Evolutionary conservation across 2,888 invertebrate genomes (phyloP).

Genomic region (Epiblema foenella): DNA sequence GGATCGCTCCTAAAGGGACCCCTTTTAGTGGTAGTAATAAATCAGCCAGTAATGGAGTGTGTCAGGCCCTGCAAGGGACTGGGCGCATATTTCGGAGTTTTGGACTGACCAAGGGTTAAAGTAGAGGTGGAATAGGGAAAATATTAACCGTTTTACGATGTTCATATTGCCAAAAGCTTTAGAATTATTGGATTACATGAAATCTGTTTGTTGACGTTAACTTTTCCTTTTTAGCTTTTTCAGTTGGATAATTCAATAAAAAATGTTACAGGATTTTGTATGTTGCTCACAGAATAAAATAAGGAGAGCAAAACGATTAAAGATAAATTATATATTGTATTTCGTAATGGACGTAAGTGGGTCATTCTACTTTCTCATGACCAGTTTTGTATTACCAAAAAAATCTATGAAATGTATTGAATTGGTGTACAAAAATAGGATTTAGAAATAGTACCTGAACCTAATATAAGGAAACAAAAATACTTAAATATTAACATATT

Average conservation of each 20-base stretch:
- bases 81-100: conserved; percentile 73
- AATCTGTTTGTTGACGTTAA: background rate
- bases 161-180: conserved; percentile 59
- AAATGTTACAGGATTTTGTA: background rate
- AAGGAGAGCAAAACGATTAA: no score
- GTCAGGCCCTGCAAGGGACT: conserved; percentile 65
- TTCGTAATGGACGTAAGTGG: no score
- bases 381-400: no score
- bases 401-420: no score
- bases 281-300: no score
- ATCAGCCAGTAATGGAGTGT: conserved; percentile 81
- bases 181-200: conserved; percentile 51
- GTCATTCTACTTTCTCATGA: no score
- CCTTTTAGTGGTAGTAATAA: conserved; percentile 80
- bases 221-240: background rate
- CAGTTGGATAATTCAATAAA: background rate
- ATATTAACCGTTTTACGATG: conserved; percentile 62
- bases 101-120: conserved; percentile 64
- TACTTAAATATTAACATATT: no score
- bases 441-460: no score
- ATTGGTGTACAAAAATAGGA: no score
- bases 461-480: no score
- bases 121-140: conserved; percentile 58
- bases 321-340: no score
- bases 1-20: conserved; percentile 75